Evolutionary conservation across 1,140 invertebrate species (phyloP).

Genomic region (Hyposmocoma kahamanoa): DNA sequence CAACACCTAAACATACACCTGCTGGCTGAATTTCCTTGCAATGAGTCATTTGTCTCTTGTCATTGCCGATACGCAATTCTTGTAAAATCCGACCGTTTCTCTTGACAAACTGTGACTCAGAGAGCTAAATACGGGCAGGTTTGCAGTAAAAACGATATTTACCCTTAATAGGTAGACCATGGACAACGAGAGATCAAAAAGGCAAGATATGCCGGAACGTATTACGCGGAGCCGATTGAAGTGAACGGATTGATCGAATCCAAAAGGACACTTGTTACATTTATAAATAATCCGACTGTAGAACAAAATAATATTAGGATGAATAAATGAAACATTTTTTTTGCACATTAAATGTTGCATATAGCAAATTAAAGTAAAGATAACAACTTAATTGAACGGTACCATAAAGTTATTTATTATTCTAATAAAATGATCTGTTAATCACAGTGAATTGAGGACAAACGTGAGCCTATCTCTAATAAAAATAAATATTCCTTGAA

Average conservation of each 20-base stretch:
- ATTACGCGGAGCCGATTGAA: constrained; percentile 7
- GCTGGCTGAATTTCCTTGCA: constrained; percentile 33
- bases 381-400: no score
- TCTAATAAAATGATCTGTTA: no score
- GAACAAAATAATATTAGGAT: no score
- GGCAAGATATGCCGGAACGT: constrained; percentile 59
- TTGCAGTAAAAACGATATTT: constrained; percentile 51
- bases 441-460: no score
- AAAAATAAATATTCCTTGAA: no score
- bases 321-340: no score
- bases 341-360: no score
- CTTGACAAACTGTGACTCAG: constrained; percentile 46
- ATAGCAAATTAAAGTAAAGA: no score
- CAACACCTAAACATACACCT: constrained; percentile 45
- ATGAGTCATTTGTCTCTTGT: constrained; percentile 39
- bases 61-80: constrained; percentile 34
- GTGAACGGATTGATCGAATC: constrained; percentile 28
- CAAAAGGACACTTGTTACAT: not conserved
- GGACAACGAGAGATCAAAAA: constrained; percentile 41
- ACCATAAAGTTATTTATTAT: no score
- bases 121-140: constrained; percentile 62
- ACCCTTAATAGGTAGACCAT: constrained; percentile 46
- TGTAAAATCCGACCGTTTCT: constrained; percentile 32
- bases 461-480: no score
- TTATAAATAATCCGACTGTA: no score